Conservation (phyloP, 2,797 vertebrate genomes). For the Phrynocephalus vlangalii region DNA sequence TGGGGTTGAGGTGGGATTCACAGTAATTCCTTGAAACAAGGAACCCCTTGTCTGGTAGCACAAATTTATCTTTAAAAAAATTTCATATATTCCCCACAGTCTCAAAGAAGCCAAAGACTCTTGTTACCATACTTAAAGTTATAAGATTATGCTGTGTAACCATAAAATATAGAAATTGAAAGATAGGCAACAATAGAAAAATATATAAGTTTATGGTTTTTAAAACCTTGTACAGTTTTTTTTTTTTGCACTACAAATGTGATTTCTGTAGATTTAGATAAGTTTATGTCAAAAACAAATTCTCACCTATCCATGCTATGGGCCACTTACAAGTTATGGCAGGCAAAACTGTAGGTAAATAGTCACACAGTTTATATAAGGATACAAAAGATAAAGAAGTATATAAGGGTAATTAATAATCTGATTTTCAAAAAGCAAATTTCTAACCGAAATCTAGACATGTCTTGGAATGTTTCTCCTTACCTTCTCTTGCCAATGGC, state of each 20-base stretch:
- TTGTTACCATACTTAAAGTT: neutral
- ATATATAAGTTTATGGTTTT: no score
- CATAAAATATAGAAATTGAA: neutral
- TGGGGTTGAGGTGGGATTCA: neutral
- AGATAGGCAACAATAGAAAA: neutral
- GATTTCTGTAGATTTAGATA: no score
- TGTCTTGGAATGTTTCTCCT: neutral
- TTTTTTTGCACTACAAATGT: no score
- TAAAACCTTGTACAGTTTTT: no score
- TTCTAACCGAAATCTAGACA: neutral
- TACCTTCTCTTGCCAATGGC: neutral
- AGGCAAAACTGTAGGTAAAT: no score
- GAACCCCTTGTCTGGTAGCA: neutral
- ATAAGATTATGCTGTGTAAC: no score
- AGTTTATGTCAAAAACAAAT: no score
- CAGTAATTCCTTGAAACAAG: neutral
- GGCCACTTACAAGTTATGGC: no score
- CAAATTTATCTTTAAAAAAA: neutral
- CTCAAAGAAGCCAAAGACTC: neutral
- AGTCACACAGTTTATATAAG: neutral
- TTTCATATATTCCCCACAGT: neutral
- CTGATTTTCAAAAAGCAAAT: neutral
- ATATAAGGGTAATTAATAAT: neutral
- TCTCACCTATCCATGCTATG: no score
- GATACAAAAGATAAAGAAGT: neutral